Evolutionary conservation across 2,797 vertebrate genomes (phyloP).

Genomic region (Halcyon badia): DNA sequence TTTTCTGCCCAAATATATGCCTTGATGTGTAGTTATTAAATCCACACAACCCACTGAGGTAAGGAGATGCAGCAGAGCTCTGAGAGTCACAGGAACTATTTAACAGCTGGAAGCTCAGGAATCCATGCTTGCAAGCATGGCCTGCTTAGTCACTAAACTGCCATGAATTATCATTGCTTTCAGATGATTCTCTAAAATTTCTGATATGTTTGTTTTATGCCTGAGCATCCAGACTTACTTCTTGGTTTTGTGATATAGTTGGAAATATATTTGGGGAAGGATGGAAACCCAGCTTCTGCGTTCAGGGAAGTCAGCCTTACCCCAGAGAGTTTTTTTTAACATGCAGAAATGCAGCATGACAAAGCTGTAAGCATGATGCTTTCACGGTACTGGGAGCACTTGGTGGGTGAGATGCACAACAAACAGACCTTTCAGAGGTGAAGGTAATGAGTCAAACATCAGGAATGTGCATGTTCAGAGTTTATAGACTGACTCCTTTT

Average conservation of each 20-base stretch:
- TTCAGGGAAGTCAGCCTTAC: not conserved
- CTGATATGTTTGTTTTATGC: not conserved
- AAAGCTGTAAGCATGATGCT: not conserved
- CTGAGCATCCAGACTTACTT: not conserved
- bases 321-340: not conserved
- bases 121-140: not conserved
- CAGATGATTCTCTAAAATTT: not conserved
- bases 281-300: not conserved
- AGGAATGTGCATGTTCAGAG: not conserved
- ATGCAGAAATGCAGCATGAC: not conserved
- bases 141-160: not conserved
- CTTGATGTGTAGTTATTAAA: not conserved
- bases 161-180: not conserved
- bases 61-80: not conserved
- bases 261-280: not conserved
- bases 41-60: not conserved
- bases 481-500: not conserved
- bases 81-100: not conserved
- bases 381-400: not conserved
- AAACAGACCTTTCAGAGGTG: not conserved
- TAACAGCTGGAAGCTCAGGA: not conserved
- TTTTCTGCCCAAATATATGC: not conserved
- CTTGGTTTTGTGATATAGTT: not conserved
- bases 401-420: fast-evolving
- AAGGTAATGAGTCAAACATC: not conserved